Conservation (phyloP, 2,797 vertebrate genomes). For the Lophius americanus region DNA sequence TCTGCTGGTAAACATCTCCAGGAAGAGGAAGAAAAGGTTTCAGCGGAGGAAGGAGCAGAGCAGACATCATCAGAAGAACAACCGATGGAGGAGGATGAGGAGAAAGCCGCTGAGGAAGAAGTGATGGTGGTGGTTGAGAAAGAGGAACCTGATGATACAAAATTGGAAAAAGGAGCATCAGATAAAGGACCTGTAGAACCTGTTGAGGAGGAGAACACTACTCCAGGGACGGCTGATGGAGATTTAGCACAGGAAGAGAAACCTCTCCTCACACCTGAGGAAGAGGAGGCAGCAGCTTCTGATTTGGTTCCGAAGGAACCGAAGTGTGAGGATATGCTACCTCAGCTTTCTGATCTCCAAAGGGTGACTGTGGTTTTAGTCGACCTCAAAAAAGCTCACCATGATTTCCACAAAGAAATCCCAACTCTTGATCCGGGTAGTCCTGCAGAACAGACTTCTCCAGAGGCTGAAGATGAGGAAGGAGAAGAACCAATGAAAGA, state of each 20-base stretch:
- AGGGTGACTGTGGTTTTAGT: constrained; percentile 39
- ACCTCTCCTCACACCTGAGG: background rate
- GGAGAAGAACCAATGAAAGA: background rate
- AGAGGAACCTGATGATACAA: background rate
- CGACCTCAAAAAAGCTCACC: constrained; percentile 23
- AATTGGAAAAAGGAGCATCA: constrained; percentile 12
- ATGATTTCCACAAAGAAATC: background rate
- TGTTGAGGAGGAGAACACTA: constrained; percentile 4
- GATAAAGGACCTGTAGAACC: background rate
- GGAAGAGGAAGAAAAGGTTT: constrained; percentile 28
- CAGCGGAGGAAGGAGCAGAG: background rate
- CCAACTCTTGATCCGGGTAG: background rate
- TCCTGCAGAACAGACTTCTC: background rate
- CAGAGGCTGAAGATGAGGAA: constrained; percentile 1
- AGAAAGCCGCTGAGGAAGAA: constrained; percentile 48
- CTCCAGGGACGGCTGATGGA: background rate
- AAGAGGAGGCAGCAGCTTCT: background rate
- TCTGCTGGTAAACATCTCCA: background rate
- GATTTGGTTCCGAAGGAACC: constrained; percentile 14
- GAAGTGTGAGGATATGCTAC: background rate
- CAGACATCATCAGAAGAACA: constrained; percentile 37
- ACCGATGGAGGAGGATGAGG: constrained; percentile 55
- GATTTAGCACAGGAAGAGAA: constrained; percentile 2
- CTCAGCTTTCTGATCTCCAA: constrained; percentile 17
- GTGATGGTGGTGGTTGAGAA: background rate